Conservation (phyloP, 2,888 invertebrate species). For the Mactromeris polynyma region DNA sequence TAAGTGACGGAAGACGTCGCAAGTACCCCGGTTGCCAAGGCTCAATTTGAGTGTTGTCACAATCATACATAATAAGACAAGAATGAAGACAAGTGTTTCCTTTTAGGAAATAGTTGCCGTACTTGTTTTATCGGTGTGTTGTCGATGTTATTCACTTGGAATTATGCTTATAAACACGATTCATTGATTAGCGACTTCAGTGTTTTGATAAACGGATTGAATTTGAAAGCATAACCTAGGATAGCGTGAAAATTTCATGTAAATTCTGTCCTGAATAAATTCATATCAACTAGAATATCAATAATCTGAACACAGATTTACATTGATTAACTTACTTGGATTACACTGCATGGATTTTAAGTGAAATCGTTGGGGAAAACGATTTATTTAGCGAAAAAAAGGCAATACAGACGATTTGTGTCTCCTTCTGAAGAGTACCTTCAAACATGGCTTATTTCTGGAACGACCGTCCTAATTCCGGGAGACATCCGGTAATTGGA, state of each 20-base stretch:
- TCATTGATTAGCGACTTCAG: neutral
- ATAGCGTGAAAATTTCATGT: neutral
- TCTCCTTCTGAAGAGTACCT: neutral
- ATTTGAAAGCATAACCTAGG: neutral
- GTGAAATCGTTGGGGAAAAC: neutral
- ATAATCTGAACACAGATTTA: neutral
- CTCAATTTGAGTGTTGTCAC: constrained; percentile 2
- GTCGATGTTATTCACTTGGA: neutral
- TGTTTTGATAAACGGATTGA: neutral
- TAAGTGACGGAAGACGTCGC: neutral
- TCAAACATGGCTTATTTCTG: constrained; percentile 71
- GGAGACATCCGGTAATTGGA: constrained; percentile 58
- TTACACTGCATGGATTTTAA: neutral
- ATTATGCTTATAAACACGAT: neutral
- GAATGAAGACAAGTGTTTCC: neutral
- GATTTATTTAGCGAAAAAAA: neutral
- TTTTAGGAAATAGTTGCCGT: neutral
- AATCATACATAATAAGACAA: neutral
- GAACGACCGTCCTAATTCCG: constrained; percentile 64
- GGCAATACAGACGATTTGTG: neutral
- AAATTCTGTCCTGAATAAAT: neutral
- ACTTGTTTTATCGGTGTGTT: neutral
- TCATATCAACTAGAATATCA: neutral
- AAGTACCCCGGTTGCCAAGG: constrained; percentile 9
- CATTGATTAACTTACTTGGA: neutral